Evolutionary conservation across 2,888 invertebrate genomes (phyloP), one percentile per base, ranked within the genome.

Genomic region (Aleiodes alternator): DNA sequence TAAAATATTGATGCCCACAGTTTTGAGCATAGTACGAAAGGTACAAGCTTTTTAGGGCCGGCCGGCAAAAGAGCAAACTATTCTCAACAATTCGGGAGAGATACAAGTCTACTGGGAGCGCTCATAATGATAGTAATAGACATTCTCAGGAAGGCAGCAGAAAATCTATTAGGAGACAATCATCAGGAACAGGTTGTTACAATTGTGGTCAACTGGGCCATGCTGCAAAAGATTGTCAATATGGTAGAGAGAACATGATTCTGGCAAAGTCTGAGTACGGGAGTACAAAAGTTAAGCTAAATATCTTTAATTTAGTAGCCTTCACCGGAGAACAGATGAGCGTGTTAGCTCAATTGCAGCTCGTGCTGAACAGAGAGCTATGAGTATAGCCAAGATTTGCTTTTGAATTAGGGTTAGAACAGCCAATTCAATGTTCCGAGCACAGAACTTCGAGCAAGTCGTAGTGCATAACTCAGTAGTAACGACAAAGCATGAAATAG

Each of bases 181-280:
- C 23, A 23, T 23, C 23, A 1, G 23, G 23, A 23, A 2, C 1
- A 23, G 1, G 23, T 23, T 23, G 23, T 23, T 23, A 1, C 23
- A 23, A 23, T 23, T 23, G 23, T 23, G 23, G 23, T 23, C 23
- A 1, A 23, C 2, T 23, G 23, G 23, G 2, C 23, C 23, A 2
- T 23, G 23, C 2, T 2, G 23, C 23, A 23, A 23, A 2, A 23
- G 2, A 23, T 23, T 23, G 23, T 2, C 1, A 2, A 23, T 1
- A 23, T 2, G 2, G 23, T 23, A 23, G 2, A 23, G 23, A n/a
- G 1, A 9, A n/a, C 3, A 55, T 55, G 4, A 55, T 0, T n/a
- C 55, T 55, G 55, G 5, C 7, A 55, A 16, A 55, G 16, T 55
- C 55, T 55, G 55, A 55, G 55, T 55, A 55, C 55, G 16, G 16